Evolutionary conservation across 2,888 invertebrate genomes (phyloP), one percentile per base, ranked within the genome.

Genomic region (Cerceris rybyensis): DNA sequence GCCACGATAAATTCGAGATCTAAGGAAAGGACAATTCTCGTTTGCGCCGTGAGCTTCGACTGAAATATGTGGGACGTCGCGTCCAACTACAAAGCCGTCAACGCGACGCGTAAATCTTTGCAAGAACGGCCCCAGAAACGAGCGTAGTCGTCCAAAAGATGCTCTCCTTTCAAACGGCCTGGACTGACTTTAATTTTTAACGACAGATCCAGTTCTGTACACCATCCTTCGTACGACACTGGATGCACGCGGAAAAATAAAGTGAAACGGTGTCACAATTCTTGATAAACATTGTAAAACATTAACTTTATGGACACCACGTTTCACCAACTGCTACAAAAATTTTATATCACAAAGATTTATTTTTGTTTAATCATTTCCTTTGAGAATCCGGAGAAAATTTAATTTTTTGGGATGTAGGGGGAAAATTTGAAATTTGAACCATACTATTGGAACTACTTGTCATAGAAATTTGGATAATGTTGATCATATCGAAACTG

Each of bases 61-160:
- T 82, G 85, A 87, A 81, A 85, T 84, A 88, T 83, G 84, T 78
- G 82, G 75, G 75, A 85, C 78, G 86, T 84, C 82, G 84, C 76
- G 85, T 84, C 69, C 81, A 81, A 86, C 87, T 86, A 90, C 89
- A 90, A 90, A 90, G 87, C 88, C 88, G 87, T 89, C 87, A 86
- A 86, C 88, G 86, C 70, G 70, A 54, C 65, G 64, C 87, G 86
- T 90, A 90, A 90, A 90, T 90, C 89, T 88, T 78, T 60, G 70
- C 41, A 61, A 70, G 71, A 75, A 64, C 77, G 61, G 68, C 60
- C 67, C 66, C 50, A 72, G 17, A 71, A 67, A 69, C 73, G 70
- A 76, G 63, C 60, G 57, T 64, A 71, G 54, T 69, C 68, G 42
- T 72, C 54, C 69, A 59, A 78, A 70, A 75, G 66, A 39, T 64